phyloP scores from a whole-genome alignment of 2,888 invertebrate species.

The Dryomyza anilis region DNA sequence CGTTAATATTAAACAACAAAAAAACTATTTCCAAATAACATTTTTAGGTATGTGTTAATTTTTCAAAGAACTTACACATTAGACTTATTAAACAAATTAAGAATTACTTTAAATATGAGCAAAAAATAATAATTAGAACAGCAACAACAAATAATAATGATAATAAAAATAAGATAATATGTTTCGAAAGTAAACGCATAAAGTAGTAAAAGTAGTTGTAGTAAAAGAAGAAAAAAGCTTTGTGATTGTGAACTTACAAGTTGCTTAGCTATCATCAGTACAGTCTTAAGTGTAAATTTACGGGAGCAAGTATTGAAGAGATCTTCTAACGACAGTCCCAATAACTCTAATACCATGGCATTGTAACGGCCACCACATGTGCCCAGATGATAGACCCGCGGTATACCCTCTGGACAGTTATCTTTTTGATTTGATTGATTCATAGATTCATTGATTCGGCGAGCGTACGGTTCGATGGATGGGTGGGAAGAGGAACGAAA shows the following conservation, averaged over 20 bases:
- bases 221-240: constrained; percentile 8
- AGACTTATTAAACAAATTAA: too few relatives aligned
- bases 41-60: too few relatives aligned
- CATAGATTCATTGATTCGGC: too few relatives aligned
- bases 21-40: not conserved
- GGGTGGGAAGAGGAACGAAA: too few relatives aligned
- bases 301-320: constrained; percentile 99
- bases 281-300: constrained; percentile 97
- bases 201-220: not conserved
- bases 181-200: not conserved
- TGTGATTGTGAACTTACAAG: constrained; percentile 73
- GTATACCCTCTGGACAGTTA: constrained; percentile 84
- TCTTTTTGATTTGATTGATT: constrained; percentile 45
- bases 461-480: too few relatives aligned
- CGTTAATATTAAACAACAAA: not conserved
- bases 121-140: too few relatives aligned
- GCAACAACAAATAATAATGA: too few relatives aligned
- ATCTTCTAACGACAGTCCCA: constrained; percentile 98
- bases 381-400: constrained; percentile 99
- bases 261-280: constrained; percentile 97
- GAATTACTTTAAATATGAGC: too few relatives aligned
- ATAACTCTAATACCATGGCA: constrained; percentile 98
- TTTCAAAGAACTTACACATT: too few relatives aligned
- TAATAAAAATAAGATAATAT: too few relatives aligned
- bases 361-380: constrained; percentile 98